Evolutionary conservation across 2,113 vertebrate genomes (phyloP).

Genomic region (Verasper variegatus): DNA sequence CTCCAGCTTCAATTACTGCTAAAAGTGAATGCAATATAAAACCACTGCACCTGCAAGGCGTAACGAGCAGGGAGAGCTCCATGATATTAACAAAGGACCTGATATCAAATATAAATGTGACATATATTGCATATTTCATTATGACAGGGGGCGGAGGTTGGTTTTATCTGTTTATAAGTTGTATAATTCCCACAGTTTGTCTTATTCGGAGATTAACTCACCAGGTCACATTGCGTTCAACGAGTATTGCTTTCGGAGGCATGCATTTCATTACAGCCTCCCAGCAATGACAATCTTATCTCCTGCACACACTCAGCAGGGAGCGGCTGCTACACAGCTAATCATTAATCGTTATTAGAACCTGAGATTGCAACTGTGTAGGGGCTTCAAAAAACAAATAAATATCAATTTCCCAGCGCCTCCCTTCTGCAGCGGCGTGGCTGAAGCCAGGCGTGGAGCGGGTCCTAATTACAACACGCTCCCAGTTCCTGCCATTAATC

Average conservation of each 20-base stretch:
- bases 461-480: constrained; percentile 52
- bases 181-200: constrained; percentile 34
- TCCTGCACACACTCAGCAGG: constrained; percentile 43
- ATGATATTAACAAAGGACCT: constrained; percentile 22
- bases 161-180: constrained; percentile 14
- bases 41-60: constrained; percentile 14
- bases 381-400: constrained; percentile 61
- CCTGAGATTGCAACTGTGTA: constrained; percentile 49
- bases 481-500: constrained; percentile 51
- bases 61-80: constrained; percentile 15
- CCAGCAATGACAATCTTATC: constrained; percentile 58
- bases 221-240: constrained; percentile 42
- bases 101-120: constrained; percentile 32
- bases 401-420: constrained; percentile 63
- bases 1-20: constrained; percentile 22
- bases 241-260: constrained; percentile 46
- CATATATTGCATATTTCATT: constrained; percentile 31
- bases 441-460: constrained; percentile 30
- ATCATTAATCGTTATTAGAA: constrained; percentile 70
- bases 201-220: constrained; percentile 20
- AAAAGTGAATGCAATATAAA: constrained; percentile 30
- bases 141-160: constrained; percentile 3
- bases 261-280: constrained; percentile 66
- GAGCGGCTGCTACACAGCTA: constrained; percentile 39
- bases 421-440: constrained; percentile 20